Evolutionary conservation across 2,113 vertebrate species (phyloP).

Genomic region (Plotosus lineatus): DNA sequence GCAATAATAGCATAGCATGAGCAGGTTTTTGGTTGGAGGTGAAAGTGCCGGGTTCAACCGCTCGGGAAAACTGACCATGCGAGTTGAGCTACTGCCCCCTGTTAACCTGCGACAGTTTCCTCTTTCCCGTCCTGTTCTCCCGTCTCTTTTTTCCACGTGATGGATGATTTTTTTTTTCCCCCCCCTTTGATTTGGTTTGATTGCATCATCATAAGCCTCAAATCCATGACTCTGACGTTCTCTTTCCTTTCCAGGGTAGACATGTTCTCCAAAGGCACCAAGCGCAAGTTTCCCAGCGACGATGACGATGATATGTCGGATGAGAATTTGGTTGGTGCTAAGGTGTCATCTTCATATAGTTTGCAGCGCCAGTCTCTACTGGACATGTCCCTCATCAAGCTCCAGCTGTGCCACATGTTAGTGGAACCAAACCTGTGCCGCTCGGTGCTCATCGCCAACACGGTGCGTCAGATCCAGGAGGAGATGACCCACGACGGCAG

Average conservation of each 20-base stretch:
- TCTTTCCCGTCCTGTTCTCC: not conserved
- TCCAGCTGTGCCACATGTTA: constrained; percentile 98
- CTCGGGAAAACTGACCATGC: too few species aligned
- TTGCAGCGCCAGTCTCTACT: constrained; percentile 93
- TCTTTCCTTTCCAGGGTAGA: constrained; percentile 44
- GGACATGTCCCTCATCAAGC: constrained; percentile 97
- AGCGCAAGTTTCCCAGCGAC: constrained; percentile 77
- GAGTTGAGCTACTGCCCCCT: too few species aligned
- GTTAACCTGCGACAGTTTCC: constrained; percentile 9
- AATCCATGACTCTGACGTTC: not conserved
- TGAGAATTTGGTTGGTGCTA: constrained; percentile 67
- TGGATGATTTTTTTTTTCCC: too few species aligned
- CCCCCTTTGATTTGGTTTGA: not conserved
- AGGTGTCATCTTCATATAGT: constrained; percentile 78
- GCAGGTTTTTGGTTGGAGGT: too few species aligned
- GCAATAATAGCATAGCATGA: too few species aligned
- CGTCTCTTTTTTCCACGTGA: not conserved
- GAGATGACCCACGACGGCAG: constrained; percentile 94
- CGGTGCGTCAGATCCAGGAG: constrained; percentile 94
- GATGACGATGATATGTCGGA: constrained; percentile 73
- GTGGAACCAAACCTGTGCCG: constrained; percentile 95
- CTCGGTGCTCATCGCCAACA: constrained; percentile 97
- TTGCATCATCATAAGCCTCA: not conserved
- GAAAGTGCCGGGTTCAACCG: too few species aligned
- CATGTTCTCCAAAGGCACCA: constrained; percentile 84